A percentile compares a stretch with the other conserved stretches of the same genome.
These are phyloP conservation scores for Uropetala carovei DNA, from an alignment of 2,888 invertebrate species.

Conservation along the genomic window DNA sequence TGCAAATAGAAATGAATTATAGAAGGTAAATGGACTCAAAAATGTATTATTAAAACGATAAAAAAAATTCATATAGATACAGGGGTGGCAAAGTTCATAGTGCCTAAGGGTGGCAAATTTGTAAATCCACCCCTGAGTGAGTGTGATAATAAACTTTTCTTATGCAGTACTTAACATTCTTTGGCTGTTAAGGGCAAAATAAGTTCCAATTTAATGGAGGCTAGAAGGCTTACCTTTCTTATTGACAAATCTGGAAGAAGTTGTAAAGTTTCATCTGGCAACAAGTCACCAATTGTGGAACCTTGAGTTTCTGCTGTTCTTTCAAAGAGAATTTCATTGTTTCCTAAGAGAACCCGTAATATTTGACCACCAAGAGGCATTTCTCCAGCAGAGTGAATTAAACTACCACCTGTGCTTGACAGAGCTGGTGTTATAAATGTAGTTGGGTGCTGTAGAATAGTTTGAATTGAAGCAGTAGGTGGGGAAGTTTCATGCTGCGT, in stretches of 20 bases:
- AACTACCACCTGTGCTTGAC: neutral
- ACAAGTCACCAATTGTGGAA: neutral
- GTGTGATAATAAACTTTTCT: too few species aligned
- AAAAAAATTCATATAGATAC: too few species aligned
- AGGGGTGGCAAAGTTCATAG: too few species aligned
- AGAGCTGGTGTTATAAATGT: slow-evolving; percentile 44
- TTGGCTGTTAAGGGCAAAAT: neutral
- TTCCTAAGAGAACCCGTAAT: slow-evolving; percentile 46
- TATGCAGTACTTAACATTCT: neutral
- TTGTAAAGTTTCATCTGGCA: slow-evolving; percentile 47
- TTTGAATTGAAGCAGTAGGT: slow-evolving; percentile 22
- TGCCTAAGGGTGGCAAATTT: too few species aligned
- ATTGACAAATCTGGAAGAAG: slow-evolving; percentile 4
- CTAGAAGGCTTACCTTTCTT: slow-evolving; percentile 19
- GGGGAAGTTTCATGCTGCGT: neutral
- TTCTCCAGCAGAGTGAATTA: slow-evolving; percentile 33
- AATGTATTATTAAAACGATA: too few species aligned
- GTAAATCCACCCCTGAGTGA: too few species aligned
- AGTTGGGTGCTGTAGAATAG: slow-evolving; percentile 39
- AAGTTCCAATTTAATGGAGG: neutral
- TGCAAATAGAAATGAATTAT: too few species aligned
- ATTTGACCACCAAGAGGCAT: slow-evolving; percentile 48
- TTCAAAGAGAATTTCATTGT: slow-evolving; percentile 53
- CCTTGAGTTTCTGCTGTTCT: slow-evolving; percentile 10
- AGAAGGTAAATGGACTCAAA: too few species aligned